Evolutionary conservation across 64 coral and sea anemone genomes (phyloP).

Genomic region (Montipora foliosa): DNA sequence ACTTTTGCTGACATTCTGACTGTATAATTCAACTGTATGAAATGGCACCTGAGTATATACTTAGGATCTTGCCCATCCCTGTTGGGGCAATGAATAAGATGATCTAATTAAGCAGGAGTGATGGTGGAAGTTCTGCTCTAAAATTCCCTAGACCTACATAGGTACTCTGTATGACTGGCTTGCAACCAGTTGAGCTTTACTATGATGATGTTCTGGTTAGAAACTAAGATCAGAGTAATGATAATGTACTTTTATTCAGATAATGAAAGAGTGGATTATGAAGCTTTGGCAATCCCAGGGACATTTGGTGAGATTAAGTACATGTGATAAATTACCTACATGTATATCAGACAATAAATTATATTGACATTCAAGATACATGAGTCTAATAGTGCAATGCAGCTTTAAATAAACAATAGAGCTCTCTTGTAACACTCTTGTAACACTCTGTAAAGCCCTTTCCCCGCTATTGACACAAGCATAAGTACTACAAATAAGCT

Average conservation of each 20-base stretch:
- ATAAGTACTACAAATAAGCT: no score
- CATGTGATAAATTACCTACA: neutral
- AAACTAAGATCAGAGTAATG: neutral
- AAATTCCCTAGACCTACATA: no score
- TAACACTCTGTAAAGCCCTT: no score
- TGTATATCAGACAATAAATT: neutral
- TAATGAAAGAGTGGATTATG: conserved; percentile 12
- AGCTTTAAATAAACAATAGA: conserved; percentile 7
- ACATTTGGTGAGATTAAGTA: neutral
- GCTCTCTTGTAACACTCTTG: neutral
- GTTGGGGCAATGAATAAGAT: no score
- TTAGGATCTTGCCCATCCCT: no score
- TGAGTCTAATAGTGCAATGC: neutral
- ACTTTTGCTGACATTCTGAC: no score
- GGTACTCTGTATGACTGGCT: no score
- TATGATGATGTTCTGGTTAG: conserved; percentile 1
- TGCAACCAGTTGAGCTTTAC: neutral
- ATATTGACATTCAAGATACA: neutral
- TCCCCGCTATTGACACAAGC: no score
- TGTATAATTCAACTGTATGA: no score
- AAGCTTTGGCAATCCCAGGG: neutral
- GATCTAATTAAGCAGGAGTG: no score
- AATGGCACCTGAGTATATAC: no score
- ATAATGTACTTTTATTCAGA: conserved; percentile 4
- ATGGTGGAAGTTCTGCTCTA: no score